Base-by-base conservation (phyloP, 2,888 invertebrate species). In the Fragum whitleyi region DNA sequence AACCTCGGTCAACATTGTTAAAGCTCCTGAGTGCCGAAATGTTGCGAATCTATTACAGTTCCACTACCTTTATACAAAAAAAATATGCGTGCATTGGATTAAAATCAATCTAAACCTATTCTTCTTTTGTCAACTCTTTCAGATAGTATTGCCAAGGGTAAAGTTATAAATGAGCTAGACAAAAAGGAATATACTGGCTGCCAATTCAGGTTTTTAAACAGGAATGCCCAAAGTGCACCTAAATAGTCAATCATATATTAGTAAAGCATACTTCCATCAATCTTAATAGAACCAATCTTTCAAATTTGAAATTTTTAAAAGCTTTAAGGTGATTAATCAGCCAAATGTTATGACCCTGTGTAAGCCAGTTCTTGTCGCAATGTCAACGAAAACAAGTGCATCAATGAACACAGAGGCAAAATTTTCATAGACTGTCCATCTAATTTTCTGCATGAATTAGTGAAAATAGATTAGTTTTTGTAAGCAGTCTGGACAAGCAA, bases 381-480 rank as follows among this genome's bases (percentile, higher is more conserved):
- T 42, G 65, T 47, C 47, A 47, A 14, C 47, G 47, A 14, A 47
- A 47, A 47, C 47, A n/a, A 47, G 47, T 47, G 47, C 47, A 47
- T n/a, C 19, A n/a, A 47, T 47, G 47, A n/a, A 47, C 47, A 47
- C n/a, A 47, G 47, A 14, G 47, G 47, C 3, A 47, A 14, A n/a
- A 47, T 47, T 47, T 47, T 47, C 47, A 47, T 47, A n/a, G 47
- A 47, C 47, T 47, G 47, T 47, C 65, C 32, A n/a, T 23, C 26
- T 65, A 36, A 65, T 65, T 65, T 65, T 65, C 65, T 65, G 65
- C 65, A 39, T 36, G 32, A 42, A 21, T 39, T 36, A 42, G 5
- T 42, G 19, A 16, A 28, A 65, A 65, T 65, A 65, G 65, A 65
- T 42, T 65, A 39, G 21, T 39, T 23, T 65, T 23, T 14, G 42